Evolutionary conservation across 2,113 vertebrate genomes (phyloP), one percentile per base, ranked within the genome.

Genomic region (Dascyllus trimaculatus): DNA sequence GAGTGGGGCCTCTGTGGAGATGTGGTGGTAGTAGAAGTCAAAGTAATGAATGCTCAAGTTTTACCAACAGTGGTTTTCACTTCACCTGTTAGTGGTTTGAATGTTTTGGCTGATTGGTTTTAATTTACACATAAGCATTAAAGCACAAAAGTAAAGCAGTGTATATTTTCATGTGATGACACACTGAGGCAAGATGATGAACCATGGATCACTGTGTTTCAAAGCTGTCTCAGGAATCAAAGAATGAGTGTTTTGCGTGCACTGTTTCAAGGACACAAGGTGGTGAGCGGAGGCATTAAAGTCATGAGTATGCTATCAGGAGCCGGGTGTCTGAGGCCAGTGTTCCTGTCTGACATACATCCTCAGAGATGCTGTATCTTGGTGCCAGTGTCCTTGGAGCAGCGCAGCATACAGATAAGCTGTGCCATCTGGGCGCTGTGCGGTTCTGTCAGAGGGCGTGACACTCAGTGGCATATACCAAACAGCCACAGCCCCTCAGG

Each of bases 351-450:
- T 51, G 73, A 75, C 80, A 57, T 52, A 10, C 52, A 43, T 26
- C 75, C 60, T 80, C 72, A 18, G 32, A 35, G 32, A 35, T 35
- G 32, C 32, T 35, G 32, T 35, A 35, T 35, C 32, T 35, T 35
- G 32, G 32, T 35, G 32, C 32, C 32, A 35, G 32, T 35, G 79
- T 84, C 82, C 80, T 87, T 32, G 82, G 68, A 84, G 64, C 71
- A 0, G 58, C 8, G 4, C 43, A 6, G 89, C 72, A 82, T 91
- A 85, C 83, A 75, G 83, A 91, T 89, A 1, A 89, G 85, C 75
- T 1, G 10, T 2, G 66, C 87, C 89, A 88, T 88, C 87, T 88
- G 88, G 80, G 72, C 21, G 1, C 64, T 13, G 62, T 3, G 60
- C 8, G 29, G 75, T 61, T 57, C 57, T 77, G 85, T 81, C 79